Evolutionary conservation across 2,888 invertebrate genomes (phyloP).

Genomic region (Leucoptera coffeella): DNA sequence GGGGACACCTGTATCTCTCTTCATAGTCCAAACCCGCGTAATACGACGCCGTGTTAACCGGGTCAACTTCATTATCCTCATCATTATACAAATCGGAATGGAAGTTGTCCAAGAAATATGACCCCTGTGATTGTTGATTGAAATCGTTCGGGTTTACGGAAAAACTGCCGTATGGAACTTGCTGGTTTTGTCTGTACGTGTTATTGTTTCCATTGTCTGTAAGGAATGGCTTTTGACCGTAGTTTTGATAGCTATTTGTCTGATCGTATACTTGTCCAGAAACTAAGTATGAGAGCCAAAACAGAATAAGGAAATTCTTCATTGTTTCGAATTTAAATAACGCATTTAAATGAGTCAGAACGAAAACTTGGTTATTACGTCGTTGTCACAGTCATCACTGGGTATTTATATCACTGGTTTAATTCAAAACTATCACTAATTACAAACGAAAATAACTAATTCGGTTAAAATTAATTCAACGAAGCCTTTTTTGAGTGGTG

Average conservation of each 20-base stretch:
- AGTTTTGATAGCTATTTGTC: conserved; percentile 16
- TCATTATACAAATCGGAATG: conserved; percentile 24
- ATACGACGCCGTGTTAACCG: conserved; percentile 26
- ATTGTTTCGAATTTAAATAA: conserved; percentile 24
- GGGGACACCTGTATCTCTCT: conserved; percentile 61
- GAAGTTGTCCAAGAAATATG: conserved; percentile 30
- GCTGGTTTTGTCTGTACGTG: conserved; percentile 22
- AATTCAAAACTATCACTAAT: too few species aligned
- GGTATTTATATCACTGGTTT: too few species aligned
- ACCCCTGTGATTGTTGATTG: conserved; percentile 23
- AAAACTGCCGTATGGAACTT: conserved; percentile 36
- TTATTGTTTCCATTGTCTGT: conserved; percentile 20
- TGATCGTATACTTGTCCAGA: conserved; percentile 24
- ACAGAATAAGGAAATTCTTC: conserved; percentile 20
- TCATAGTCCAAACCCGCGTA: conserved; percentile 39
- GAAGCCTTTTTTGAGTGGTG: too few species aligned
- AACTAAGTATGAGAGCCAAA: conserved; percentile 20
- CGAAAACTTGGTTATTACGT: too few species aligned
- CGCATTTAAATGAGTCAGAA: too few species aligned
- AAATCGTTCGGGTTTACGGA: conserved; percentile 27
- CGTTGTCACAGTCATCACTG: too few species aligned
- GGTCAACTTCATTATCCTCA: conserved; percentile 28
- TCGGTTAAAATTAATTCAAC: too few species aligned
- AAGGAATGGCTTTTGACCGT: conserved; percentile 19
- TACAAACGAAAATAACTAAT: too few species aligned